A percentile compares a stretch with the other conserved stretches of the same genome.
phyloP scores from a whole-genome alignment of 2,113 vertebrate genomes.

The Melanostigma gelatinosum region DNA sequence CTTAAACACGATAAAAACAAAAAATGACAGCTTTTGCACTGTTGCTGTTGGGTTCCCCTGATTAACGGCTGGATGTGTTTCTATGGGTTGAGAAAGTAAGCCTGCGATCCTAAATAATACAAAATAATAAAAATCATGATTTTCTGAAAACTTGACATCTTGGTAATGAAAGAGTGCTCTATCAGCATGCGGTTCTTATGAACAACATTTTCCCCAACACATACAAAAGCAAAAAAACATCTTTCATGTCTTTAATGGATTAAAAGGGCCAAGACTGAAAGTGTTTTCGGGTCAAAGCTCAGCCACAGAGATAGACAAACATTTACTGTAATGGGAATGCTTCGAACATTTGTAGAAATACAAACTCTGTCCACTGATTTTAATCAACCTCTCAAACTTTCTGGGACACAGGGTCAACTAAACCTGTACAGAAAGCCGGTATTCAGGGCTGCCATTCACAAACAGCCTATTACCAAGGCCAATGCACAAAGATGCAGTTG shows the following conservation, averaged over 20 bases:
- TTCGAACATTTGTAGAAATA: conserved; percentile 34
- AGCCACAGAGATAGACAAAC: conserved; percentile 26
- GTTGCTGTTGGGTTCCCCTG: neutral
- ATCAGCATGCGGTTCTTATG: neutral
- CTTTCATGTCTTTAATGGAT: conserved; percentile 42
- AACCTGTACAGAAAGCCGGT: conserved; percentile 26
- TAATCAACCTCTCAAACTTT: conserved; percentile 57
- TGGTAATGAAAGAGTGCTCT: neutral
- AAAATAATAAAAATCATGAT: neutral
- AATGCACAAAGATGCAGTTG: conserved; percentile 51
- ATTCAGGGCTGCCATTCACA: conserved; percentile 53
- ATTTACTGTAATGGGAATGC: conserved; percentile 34
- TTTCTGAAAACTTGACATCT: neutral
- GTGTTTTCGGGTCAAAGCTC: conserved; percentile 50
- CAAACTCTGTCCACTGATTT: conserved; percentile 45
- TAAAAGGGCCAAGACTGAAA: conserved; percentile 45
- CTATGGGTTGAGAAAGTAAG: neutral
- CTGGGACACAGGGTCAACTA: conserved; percentile 42
- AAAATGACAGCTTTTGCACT: neutral
- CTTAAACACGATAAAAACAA: neutral
- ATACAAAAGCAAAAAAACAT: conserved; percentile 4
- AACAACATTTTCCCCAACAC: neutral
- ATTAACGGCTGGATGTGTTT: neutral
- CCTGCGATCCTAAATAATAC: neutral
- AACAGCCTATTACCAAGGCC: conserved; percentile 39